Base-by-base conservation (phyloP, 2,888 invertebrate species). In the Parochlus steinenii region DNA sequence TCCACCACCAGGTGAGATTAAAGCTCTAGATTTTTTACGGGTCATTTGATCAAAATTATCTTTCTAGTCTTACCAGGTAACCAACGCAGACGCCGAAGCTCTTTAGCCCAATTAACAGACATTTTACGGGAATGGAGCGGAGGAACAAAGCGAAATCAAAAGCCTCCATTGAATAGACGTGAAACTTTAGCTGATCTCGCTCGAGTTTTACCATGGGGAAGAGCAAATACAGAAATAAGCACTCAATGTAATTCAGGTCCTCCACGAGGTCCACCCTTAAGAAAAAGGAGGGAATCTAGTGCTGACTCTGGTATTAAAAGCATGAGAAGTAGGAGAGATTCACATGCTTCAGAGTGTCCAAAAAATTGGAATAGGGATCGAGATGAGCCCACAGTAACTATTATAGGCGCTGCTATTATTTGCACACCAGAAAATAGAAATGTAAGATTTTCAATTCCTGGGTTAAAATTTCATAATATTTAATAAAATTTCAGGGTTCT, bases 181-280 rank as follows among this genome's bases (percentile, higher is more conserved):
- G 87, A 87, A 56, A 87, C 87, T 2, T 64, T 89, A 36, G 87
- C 86, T 24, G 89, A 87, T 52, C 65, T 89, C 38, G 86, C 86
- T 3, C 72, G 83, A 45, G 82, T 80, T 24, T 56, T 86, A 35
- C 83, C 83, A 1, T 86, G 85, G 83, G 72, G 77, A 11, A 69
- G 81, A 17, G 67, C 72, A 26, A 64, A 67, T 27, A 64, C 67
- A 15, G 70, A 71, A 40, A 54, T 60, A 5, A 49, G 56, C 25
- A 54, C 56, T 20, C 40, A 40, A 31, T 22, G 40, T n/a, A 45
- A 43, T 4, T 35, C 41, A 3, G 39, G 41, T 10, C 63, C 64
- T 48, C 60, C 63, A 37, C 64, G 65, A 5, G 67, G 67, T 1
- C 52, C 56, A 6, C 63, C 63, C 2, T 40, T 60, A 36, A 64